Base-by-base conservation (phyloP, 2,797 vertebrate species). In the Scomberomorus guttatus region DNA sequence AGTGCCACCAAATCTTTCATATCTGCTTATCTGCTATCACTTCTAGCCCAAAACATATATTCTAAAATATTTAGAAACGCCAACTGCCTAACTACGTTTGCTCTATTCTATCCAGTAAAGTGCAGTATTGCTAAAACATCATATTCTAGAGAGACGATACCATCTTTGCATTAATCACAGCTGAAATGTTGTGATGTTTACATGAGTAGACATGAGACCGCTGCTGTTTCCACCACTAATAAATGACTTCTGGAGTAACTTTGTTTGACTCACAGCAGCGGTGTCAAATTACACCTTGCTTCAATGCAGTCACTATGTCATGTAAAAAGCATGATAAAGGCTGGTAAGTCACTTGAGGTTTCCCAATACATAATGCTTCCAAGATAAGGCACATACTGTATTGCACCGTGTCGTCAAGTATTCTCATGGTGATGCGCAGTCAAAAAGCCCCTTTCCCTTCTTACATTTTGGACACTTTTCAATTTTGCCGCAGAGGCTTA, bases 401-500 rank as follows among this genome's bases (percentile, higher is more conserved):
- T 86, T 90, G 72, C 74, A 79, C 51, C 66, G 48, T 85, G 77
- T 90, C 81, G 32, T 89, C 72, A 81, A 84, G 87, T 90, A 90
- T 89, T 88, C 92, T 92, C 92, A 88, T 87, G 89, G 87, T 83
- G 83, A 90, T 79, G 77, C 88, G 66, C 81, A 84, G 81, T 84
- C 75, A 85, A 87, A 94, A 90, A 88, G 81, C 78, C 66, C 72
- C 83, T 90, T 92, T 86, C 81, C 82, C 82, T 91, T 90, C 82
- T 89, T 87, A 88, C 75, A 75, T 92, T 94, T 90, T 95, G 93
- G 93, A 94, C 92, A 92, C 87, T 94, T 93, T 94, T 94, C 94
- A 93, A 93, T 93, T 93, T 92, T 84, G 90, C 90, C 81, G 71
- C 85, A 90, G 92, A 94, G 90, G 89, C 90, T 87, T 92, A 88